Percentiles rank a stretch among this genome's conserved stretches.
phyloP scores from a whole-genome alignment of 2,888 invertebrate species.

The Formica aserva region DNA sequence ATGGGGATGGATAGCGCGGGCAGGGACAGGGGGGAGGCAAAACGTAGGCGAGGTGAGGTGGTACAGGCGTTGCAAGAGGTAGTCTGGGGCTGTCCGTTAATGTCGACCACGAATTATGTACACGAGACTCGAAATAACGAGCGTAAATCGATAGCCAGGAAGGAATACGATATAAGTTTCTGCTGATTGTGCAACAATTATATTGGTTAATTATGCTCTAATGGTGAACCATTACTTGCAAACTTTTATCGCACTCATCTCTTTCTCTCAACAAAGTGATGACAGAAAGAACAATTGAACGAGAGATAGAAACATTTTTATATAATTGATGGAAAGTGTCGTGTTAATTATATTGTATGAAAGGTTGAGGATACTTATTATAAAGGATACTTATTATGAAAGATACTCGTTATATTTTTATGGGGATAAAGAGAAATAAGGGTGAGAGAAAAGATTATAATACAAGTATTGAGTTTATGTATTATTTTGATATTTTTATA shows the following conservation, averaged over 20 bases:
- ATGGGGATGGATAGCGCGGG: conserved; percentile 41
- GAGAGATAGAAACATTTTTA: conserved; percentile 7
- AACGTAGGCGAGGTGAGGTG: not conserved
- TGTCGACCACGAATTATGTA: conserved; percentile 53
- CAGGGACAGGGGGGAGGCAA: not conserved
- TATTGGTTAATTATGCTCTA: conserved; percentile 60
- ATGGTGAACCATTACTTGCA: conserved; percentile 60
- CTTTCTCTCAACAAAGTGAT: not conserved
- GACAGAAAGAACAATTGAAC: not conserved
- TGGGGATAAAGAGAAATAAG: not conserved
- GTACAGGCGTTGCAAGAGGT: conserved; percentile 30
- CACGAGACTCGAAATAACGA: conserved; percentile 63
- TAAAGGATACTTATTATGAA: not conserved
- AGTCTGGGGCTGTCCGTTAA: conserved; percentile 60
- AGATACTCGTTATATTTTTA: not conserved
- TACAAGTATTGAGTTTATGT: not conserved
- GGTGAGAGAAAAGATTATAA: not conserved
- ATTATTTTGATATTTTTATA: not conserved
- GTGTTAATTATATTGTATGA: not conserved
- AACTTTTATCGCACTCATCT: conserved; percentile 47
- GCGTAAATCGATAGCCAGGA: conserved; percentile 67
- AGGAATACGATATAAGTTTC: conserved; percentile 63
- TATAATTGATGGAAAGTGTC: conserved; percentile 11
- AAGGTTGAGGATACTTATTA: not conserved
- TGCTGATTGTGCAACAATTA: conserved; percentile 67